phyloP scores from a whole-genome alignment of 2,797 vertebrate species.

The Cirrhinus molitorella region DNA sequence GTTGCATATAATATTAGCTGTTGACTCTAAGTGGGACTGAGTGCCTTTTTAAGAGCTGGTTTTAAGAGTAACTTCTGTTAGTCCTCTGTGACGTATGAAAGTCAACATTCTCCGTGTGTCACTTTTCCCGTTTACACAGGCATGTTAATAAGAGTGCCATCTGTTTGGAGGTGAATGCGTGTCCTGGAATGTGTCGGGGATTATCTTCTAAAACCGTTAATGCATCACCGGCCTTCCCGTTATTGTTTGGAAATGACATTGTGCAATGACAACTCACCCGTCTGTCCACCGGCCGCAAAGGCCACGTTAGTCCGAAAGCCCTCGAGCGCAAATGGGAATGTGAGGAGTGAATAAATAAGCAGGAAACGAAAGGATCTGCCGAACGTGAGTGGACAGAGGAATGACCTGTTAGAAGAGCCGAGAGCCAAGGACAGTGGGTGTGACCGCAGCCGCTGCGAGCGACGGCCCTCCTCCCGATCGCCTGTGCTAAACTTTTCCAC shows the following conservation, averaged over 20 bases:
- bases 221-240: not conserved
- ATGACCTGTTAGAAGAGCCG: slow-evolving; percentile 19
- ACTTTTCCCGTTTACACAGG: not conserved
- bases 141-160: slow-evolving; percentile 14
- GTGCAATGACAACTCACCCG: slow-evolving; percentile 10
- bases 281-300: not conserved
- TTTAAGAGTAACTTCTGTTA: not conserved
- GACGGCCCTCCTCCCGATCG: slow-evolving; percentile 53
- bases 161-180: slow-evolving; percentile 28
- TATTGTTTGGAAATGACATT: slow-evolving; percentile 27
- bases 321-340: not conserved
- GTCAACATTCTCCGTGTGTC: not conserved
- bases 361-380: not conserved
- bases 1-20: not conserved
- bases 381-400: slow-evolving; percentile 45
- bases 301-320: not conserved
- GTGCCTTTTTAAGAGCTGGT: not conserved
- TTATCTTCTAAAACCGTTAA: slow-evolving; percentile 9
- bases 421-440: not conserved
- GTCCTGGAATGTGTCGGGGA: slow-evolving; percentile 46
- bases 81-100: not conserved
- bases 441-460: not conserved
- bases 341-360: slow-evolving; percentile 25
- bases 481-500: slow-evolving; percentile 51
- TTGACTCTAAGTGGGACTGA: not conserved